These are phyloP conservation scores for Encarsia formosa DNA, from an alignment of 2,888 invertebrate species.

Conservation along the genomic window DNA sequence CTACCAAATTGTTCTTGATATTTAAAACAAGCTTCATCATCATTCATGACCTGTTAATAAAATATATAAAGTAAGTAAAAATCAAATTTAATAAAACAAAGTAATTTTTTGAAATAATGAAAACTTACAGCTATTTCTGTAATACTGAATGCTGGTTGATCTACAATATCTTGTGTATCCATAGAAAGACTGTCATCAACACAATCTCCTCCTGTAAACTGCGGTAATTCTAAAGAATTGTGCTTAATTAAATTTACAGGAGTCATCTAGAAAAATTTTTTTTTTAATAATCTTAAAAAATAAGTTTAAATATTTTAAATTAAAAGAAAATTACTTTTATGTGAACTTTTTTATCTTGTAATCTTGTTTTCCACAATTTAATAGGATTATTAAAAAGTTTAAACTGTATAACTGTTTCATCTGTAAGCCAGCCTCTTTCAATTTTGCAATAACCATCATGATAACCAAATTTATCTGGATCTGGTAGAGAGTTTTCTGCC, in stretches of 20 bases:
- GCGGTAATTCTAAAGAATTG: constrained; percentile 47
- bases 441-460: constrained; percentile 58
- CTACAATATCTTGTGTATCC: constrained; percentile 52
- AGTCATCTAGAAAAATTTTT: constrained; percentile 54
- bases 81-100: neutral
- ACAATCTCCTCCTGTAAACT: constrained; percentile 43
- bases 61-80: neutral
- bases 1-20: constrained; percentile 81
- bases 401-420: constrained; percentile 78
- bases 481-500: constrained; percentile 46
- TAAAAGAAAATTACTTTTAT: constrained; percentile 57
- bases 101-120: constrained; percentile 5
- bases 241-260: constrained; percentile 62
- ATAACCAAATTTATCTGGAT: constrained; percentile 65
- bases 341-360: constrained; percentile 63
- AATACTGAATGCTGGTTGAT: constrained; percentile 49
- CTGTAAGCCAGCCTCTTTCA: constrained; percentile 80
- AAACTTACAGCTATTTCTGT: constrained; percentile 55
- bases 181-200: constrained; percentile 51
- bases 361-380: constrained; percentile 69
- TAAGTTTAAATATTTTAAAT: neutral
- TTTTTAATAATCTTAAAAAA: constrained; percentile 6
- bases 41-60: constrained; percentile 56
- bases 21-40: constrained; percentile 63
- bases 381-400: constrained; percentile 79